Conservation (phyloP, 2,113 vertebrate species). For the Poeciliopsis prolifica region DNA sequence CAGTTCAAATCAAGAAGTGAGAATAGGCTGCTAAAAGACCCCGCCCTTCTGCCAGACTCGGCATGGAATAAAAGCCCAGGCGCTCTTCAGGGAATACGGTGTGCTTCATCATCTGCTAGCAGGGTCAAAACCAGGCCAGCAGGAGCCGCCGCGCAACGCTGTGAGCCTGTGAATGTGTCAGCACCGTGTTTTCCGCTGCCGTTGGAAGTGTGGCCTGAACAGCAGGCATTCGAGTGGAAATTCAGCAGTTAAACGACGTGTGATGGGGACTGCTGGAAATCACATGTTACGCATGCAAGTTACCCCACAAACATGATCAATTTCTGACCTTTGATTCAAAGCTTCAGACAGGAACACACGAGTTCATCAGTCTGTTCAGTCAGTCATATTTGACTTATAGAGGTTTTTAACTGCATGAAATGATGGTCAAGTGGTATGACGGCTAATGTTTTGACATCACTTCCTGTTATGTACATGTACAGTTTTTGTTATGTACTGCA, state of each 20-base stretch:
- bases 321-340: too few relatives aligned
- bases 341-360: not conserved
- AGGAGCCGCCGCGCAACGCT: conserved; percentile 33
- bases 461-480: too few relatives aligned
- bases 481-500: too few relatives aligned
- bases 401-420: not conserved
- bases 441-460: not conserved
- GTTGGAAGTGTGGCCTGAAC: conserved; percentile 16
- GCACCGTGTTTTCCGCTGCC: conserved; percentile 35
- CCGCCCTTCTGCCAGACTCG: conserved; percentile 45
- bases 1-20: conserved; percentile 63
- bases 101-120: conserved; percentile 60
- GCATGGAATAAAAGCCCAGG: conserved; percentile 43
- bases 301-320: not conserved
- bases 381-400: not conserved
- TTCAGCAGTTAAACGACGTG: conserved; percentile 26
- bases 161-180: conserved; percentile 60
- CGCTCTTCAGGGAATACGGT: conserved; percentile 55
- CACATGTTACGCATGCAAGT: not conserved
- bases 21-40: conserved; percentile 56
- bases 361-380: too few relatives aligned
- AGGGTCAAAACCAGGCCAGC: conserved; percentile 65
- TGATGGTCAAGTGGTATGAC: not conserved
- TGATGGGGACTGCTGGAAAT: not conserved
- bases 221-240: conserved; percentile 24